A percentile compares a stretch with the other conserved stretches of the same genome.
These are phyloP conservation scores for pig (Sus scrofa) DNA, from an alignment of 2,113 vertebrate genomes.

Conservation along the genomic window T2T-Sscrofa CM000820.6:75876501-75877000, in stretches of 20 bases:
- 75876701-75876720: constrained; percentile 30
- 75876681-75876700: neutral
- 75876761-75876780: neutral
- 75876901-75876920: no score
- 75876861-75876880: neutral
- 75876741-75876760: constrained; percentile 1
- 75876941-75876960: no score
- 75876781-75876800: neutral
- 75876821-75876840: neutral
- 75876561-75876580: neutral
- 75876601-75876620: neutral
- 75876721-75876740: neutral
- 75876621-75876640: constrained; percentile 30
- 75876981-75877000: no score
- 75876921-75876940: no score
- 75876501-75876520: neutral
- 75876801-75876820: neutral
- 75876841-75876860: neutral
- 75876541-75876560: constrained; percentile 37
- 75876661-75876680: neutral
- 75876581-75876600: constrained; percentile 12
- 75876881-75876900: constrained; percentile 7
- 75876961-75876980: no score
- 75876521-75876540: neutral
- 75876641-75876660: constrained; percentile 3